Percentiles rank a stretch among this genome's conserved stretches.
Evolutionary conservation across 2,797 vertebrate species (phyloP).

Genomic region (Anomalospiza imberbis): DNA sequence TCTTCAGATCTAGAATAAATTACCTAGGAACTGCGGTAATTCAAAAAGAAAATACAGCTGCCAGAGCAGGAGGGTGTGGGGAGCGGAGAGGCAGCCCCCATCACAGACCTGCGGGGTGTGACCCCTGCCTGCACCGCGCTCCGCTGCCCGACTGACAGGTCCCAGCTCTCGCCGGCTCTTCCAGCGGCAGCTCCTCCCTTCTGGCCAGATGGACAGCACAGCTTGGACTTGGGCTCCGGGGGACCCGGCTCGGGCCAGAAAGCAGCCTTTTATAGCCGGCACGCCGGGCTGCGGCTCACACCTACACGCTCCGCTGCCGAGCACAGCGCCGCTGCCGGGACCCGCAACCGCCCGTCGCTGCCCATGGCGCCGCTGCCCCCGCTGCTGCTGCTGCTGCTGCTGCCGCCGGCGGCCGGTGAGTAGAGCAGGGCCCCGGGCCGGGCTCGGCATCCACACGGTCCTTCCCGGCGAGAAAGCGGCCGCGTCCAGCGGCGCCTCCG

Average conservation of each 20-base stretch:
- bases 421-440: not conserved
- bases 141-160: not conserved
- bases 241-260: not conserved
- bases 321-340: not conserved
- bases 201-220: not conserved
- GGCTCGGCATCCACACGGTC: not conserved
- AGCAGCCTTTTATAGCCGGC: conserved; percentile 19
- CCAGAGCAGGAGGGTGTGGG: not conserved
- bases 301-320: fast-evolving
- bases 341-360: not conserved
- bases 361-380: conserved; percentile 11
- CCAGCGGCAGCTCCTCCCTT: conserved; percentile 51
- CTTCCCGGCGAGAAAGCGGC: not conserved
- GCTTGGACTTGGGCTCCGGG: not conserved
- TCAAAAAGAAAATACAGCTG: not conserved
- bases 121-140: not conserved
- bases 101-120: not conserved
- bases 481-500: not conserved
- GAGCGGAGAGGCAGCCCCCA: not conserved
- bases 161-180: not conserved
- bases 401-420: conserved; percentile 21
- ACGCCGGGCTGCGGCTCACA: not conserved
- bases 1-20: not conserved
- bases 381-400: not conserved
- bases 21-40: not conserved